Evolutionary conservation across 2,797 vertebrate genomes (phyloP).

Genomic region (Poeciliopsis turneri): DNA sequence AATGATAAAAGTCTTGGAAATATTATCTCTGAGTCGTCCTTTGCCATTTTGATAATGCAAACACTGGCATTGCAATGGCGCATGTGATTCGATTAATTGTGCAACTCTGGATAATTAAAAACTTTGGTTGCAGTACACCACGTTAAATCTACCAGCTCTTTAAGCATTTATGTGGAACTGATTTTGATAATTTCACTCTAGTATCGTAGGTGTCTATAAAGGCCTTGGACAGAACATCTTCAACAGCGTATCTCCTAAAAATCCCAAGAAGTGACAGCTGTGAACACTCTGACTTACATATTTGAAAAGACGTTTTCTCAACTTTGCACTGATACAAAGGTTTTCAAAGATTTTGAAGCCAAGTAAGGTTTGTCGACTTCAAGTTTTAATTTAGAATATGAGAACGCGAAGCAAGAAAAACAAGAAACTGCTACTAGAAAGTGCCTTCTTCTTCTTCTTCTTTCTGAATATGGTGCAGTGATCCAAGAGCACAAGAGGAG

Average conservation of each 20-base stretch:
- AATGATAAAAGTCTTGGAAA: background rate
- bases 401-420: background rate
- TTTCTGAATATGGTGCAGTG: constrained; percentile 48
- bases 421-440: background rate
- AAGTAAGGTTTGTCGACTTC: background rate
- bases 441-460: constrained; percentile 45
- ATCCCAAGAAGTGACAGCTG: background rate
- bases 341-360: background rate
- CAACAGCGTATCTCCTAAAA: background rate
- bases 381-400: background rate
- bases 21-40: background rate
- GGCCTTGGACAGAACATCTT: background rate
- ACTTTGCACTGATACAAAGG: background rate
- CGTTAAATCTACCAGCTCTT: background rate
- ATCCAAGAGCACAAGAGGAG: constrained; percentile 13
- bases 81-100: background rate
- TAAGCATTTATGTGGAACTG: background rate
- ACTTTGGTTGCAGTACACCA: background rate
- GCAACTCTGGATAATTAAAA: background rate
- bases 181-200: background rate
- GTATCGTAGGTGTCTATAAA: background rate
- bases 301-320: background rate
- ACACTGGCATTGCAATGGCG: background rate
- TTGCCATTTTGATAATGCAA: background rate
- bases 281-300: background rate